Conservation (phyloP, 2,797 vertebrate species). For the Schizothorax lantsangensis region DNA sequence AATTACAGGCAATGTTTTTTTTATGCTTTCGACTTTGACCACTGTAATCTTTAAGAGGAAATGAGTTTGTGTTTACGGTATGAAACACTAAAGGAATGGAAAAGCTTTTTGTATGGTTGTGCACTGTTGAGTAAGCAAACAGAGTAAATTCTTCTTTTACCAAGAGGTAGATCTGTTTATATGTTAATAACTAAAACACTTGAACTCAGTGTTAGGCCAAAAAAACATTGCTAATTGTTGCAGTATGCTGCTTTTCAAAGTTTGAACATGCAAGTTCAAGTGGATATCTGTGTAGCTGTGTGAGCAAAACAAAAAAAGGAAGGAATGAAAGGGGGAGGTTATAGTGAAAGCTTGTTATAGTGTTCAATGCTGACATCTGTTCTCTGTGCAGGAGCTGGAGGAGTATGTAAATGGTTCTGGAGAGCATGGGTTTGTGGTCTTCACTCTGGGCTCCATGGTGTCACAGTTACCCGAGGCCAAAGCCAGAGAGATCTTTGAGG, state of each 20-base stretch:
- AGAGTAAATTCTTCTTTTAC: not conserved
- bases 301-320: not conserved
- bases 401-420: slow-evolving; percentile 91
- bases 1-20: not conserved
- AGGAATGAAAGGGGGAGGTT: not conserved
- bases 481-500: slow-evolving; percentile 84
- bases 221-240: not conserved
- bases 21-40: not conserved
- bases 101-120: not conserved
- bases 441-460: slow-evolving; percentile 91
- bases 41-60: not conserved
- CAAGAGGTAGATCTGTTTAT: not conserved
- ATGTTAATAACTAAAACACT: not conserved
- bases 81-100: too few relatives aligned
- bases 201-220: not conserved
- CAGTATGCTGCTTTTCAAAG: not conserved
- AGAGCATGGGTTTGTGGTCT: slow-evolving; percentile 90
- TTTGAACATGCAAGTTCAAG: not conserved
- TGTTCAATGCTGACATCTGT: not conserved
- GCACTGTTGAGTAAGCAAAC: not conserved
- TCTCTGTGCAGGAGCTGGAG: slow-evolving; percentile 84
- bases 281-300: not conserved
- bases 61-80: not conserved
- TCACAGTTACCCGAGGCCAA: slow-evolving; percentile 83
- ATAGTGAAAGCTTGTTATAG: not conserved